These are phyloP conservation scores for Sarcophaga caerulescens DNA, from an alignment of 2,888 invertebrate species.

Conservation along the genomic window DNA sequence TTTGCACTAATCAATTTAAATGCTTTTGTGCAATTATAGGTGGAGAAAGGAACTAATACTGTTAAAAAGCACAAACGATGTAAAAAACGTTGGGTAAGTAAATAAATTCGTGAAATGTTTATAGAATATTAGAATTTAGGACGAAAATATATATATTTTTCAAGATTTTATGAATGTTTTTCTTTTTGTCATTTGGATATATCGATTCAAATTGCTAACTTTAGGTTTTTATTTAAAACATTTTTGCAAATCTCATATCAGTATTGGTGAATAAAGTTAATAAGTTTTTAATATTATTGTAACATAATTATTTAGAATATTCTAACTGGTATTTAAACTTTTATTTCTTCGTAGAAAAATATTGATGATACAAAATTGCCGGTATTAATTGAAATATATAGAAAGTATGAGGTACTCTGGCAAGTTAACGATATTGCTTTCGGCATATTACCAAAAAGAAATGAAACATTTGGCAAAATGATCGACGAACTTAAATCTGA, in stretches of 20 bases:
- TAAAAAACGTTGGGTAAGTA: constrained; percentile 58
- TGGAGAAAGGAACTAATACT: constrained; percentile 20
- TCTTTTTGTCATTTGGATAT: no score
- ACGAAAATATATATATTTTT: no score
- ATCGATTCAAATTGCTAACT: no score
- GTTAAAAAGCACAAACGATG: constrained; percentile 46
- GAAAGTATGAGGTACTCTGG: constrained; percentile 59
- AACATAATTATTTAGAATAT: no score
- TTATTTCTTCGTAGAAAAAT: constrained; percentile 34
- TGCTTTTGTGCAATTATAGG: constrained; percentile 29
- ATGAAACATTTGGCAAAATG: constrained; percentile 53
- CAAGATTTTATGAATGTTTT: no score
- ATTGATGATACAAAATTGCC: constrained; percentile 51
- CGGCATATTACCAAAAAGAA: constrained; percentile 48
- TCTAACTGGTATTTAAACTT: not conserved
- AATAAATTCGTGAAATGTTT: not conserved
- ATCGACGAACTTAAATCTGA: constrained; percentile 53
- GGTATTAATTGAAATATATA: constrained; percentile 57
- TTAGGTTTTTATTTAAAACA: no score
- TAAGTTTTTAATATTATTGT: no score
- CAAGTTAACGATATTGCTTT: constrained; percentile 62
- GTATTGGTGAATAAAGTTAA: no score
- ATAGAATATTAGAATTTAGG: no score
- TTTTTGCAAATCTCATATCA: no score
- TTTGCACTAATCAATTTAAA: not conserved